A percentile compares a stretch with the other conserved stretches of the same genome.
Evolutionary conservation across 2,888 invertebrate genomes (phyloP).

Genomic region (Callyntrura sp.): DNA sequence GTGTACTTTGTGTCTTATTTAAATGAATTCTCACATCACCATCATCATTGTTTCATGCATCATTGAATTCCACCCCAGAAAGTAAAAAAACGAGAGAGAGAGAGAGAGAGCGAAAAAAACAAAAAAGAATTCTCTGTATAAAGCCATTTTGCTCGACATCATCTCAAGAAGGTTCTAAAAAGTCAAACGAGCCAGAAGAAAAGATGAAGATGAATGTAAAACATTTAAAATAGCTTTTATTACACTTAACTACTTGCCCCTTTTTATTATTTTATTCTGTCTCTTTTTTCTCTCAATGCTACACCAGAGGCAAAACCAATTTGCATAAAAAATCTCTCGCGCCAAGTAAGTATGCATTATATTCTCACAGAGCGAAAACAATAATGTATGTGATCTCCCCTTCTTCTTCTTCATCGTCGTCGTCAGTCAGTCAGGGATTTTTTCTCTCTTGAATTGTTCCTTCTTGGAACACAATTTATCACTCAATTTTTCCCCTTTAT

Average conservation of each 20-base stretch:
- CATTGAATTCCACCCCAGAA: conserved; percentile 59
- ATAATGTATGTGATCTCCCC: conserved; percentile 45
- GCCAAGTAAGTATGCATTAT: conserved; percentile 21
- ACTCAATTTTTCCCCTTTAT: conserved; percentile 68
- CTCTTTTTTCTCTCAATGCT: conserved; percentile 17
- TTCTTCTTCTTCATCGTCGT: background rate
- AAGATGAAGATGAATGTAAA: conserved; percentile 42
- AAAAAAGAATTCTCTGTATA: conserved; percentile 22
- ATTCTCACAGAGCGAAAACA: conserved; percentile 48
- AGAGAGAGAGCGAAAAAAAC: conserved; percentile 25
- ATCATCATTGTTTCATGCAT: conserved; percentile 61
- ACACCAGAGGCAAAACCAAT: conserved; percentile 57
- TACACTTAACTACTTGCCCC: conserved; percentile 48
- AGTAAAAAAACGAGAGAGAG: background rate
- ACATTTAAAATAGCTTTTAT: conserved; percentile 64
- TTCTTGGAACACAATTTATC: conserved; percentile 68
- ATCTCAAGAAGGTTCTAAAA: conserved; percentile 46
- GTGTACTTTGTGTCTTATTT: conserved; percentile 12
- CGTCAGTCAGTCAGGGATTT: background rate
- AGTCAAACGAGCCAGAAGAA: conserved; percentile 58
- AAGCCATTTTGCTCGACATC: conserved; percentile 53
- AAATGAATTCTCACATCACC: conserved; percentile 14
- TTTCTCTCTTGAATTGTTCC: conserved; percentile 48
- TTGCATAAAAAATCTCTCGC: conserved; percentile 62
- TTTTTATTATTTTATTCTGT: conserved; percentile 55